phyloP scores from a whole-genome alignment of 2,888 invertebrate genomes.

The Anticlea derivata region DNA sequence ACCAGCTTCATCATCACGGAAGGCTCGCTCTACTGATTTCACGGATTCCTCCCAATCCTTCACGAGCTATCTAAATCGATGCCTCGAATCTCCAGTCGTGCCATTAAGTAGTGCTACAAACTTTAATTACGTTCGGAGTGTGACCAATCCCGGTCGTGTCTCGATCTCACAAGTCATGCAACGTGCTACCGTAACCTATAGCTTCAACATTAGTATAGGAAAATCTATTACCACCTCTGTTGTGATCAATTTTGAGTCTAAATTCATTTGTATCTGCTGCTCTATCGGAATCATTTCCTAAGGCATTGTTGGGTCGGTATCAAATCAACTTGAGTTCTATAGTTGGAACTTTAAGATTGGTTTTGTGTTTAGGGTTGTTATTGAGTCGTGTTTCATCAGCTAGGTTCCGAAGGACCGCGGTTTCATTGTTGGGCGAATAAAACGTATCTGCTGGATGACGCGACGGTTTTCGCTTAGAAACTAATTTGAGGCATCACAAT shows the following conservation, averaged over 20 bases:
- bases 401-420: constrained; percentile 73
- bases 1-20: constrained; percentile 38
- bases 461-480: constrained; percentile 75
- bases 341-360: constrained; percentile 40
- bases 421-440: constrained; percentile 77
- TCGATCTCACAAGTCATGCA: constrained; percentile 80
- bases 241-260: constrained; percentile 47
- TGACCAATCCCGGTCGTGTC: constrained; percentile 83
- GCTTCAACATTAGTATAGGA: constrained; percentile 41
- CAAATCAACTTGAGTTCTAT: constrained; percentile 69
- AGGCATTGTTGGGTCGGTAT: constrained; percentile 52
- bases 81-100: constrained; percentile 77
- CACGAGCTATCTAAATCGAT: constrained; percentile 80
- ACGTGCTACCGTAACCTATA: constrained; percentile 80
- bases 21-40: constrained; percentile 43
- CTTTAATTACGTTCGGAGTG: constrained; percentile 83
- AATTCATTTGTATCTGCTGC: constrained; percentile 46
- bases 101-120: constrained; percentile 82
- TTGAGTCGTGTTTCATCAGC: constrained; percentile 55
- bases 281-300: constrained; percentile 58
- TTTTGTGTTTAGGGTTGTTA: constrained; percentile 54
- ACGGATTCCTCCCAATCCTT: constrained; percentile 78
- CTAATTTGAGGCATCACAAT: constrained; percentile 82
- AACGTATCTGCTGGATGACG: constrained; percentile 79
- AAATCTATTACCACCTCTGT: constrained; percentile 50